Conservation (phyloP, 2,888 invertebrate species). For the Tipula lateralis region DNA sequence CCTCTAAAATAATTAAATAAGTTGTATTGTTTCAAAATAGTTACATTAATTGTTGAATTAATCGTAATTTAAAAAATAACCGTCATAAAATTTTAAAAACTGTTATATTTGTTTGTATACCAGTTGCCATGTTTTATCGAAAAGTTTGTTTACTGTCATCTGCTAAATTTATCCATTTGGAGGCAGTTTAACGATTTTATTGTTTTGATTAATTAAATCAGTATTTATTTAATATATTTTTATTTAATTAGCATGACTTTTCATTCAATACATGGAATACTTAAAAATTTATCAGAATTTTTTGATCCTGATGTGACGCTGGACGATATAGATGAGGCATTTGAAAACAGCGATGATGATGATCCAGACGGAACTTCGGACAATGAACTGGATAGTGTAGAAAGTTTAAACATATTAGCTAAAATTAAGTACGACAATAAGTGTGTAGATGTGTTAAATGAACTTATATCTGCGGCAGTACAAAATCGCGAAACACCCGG, state of each 20-base stretch:
- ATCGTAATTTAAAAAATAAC: background rate
- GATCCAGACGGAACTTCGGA: background rate
- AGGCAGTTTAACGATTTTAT: background rate
- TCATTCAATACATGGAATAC: background rate
- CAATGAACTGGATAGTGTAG: background rate
- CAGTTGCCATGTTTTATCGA: background rate
- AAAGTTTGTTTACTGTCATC: background rate
- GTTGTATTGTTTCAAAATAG: background rate
- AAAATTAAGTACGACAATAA: constrained; percentile 6
- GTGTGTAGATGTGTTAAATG: background rate
- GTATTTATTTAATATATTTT: background rate
- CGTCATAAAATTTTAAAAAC: background rate
- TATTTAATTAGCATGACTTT: background rate
- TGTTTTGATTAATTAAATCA: background rate
- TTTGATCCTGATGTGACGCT: background rate
- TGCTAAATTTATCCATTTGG: background rate
- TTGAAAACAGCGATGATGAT: background rate
- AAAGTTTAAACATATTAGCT: background rate
- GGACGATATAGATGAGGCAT: background rate
- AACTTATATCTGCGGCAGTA: background rate
- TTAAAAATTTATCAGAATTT: constrained; percentile 20
- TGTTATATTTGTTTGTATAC: background rate
- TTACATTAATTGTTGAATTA: background rate
- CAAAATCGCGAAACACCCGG: constrained; percentile 25
- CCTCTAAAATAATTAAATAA: background rate